phyloP scores from a whole-genome alignment of 2,888 invertebrate genomes.

The Coremacera marginata region DNA sequence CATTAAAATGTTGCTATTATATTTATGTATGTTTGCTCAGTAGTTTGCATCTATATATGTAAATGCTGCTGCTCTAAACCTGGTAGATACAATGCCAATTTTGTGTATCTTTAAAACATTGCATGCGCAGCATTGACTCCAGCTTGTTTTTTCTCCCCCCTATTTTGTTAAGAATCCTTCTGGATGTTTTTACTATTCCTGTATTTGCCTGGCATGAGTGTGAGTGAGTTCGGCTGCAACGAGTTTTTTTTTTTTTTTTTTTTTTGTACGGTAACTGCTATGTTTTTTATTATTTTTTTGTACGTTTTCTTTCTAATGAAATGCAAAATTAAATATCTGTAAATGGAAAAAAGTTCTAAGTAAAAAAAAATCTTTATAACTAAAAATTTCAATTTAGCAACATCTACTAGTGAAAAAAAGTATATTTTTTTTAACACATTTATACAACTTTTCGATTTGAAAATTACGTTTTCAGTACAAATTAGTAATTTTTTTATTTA shows the following conservation, averaged over 20 bases:
- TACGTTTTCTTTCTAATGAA: background rate
- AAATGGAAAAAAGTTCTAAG: background rate
- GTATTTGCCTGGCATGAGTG: background rate
- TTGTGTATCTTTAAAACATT: background rate
- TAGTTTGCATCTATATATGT: background rate
- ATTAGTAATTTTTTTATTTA: no score
- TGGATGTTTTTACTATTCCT: conserved; percentile 1
- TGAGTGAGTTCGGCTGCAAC: background rate
- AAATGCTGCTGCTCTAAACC: background rate
- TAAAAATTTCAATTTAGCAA: no score
- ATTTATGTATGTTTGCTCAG: background rate
- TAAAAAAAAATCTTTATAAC: background rate
- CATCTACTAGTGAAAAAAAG: no score
- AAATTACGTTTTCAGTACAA: no score
- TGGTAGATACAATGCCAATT: conserved; percentile 8
- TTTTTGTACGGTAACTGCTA: background rate
- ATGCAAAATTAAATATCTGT: background rate
- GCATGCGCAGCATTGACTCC: conserved; percentile 24
- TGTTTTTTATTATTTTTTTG: background rate
- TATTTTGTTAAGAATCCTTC: background rate
- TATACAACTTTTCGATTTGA: no score
- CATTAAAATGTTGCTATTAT: background rate
- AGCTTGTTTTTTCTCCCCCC: background rate
- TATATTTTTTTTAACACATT: no score
- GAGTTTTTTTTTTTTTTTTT: background rate